Evolutionary conservation across 2,797 vertebrate genomes (phyloP), one percentile per base, ranked within the genome.

Genomic region (Tenualosa ilisha): DNA sequence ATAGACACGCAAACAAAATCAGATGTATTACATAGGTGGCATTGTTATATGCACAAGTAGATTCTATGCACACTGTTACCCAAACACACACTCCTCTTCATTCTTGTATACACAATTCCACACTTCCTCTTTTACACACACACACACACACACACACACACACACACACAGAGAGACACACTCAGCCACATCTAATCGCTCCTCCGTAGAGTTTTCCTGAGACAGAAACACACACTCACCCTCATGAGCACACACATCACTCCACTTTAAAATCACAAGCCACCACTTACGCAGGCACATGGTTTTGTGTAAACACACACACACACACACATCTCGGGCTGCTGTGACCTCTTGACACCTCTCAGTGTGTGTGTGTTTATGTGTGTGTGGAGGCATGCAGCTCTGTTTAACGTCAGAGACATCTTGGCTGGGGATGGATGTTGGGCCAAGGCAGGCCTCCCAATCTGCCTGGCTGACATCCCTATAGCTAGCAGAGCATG

Each of bases 391-490:
- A 68, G 63, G 63, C 63, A 68, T 68, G 63, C 24, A 4, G 63
- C 63, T 68, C 63, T 68, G 63, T 26, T 68, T 26, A 68, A 68
- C 63, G 63, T 68, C 63, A 68, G 63, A 68, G 63, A 3, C 63
- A 68, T 24, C 24, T 31, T 5, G 63, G 6, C 9, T 11, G 63
- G 24, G 26, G 63, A 22, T 68, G 51, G 51, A 53, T 11, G 12
- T 3, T 11, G n/a, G 22, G 4, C 22, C 59, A 61, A 24, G 1
- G 59, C 63, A 68, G 63, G 24, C 8, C 24, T 31, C 24, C 56
- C 56, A 22, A 54, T 15, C 56, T 59, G 2, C 12, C 56, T 22
- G 56, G 56, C 56, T 59, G 56, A 59, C 56, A 20, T 6, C 56
- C 20, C 5, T 20, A 22, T 6, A 59, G 56, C 56, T 3, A 3